Conservation (phyloP, 1,140 invertebrate species). For the Drosophila arawakana region DNA sequence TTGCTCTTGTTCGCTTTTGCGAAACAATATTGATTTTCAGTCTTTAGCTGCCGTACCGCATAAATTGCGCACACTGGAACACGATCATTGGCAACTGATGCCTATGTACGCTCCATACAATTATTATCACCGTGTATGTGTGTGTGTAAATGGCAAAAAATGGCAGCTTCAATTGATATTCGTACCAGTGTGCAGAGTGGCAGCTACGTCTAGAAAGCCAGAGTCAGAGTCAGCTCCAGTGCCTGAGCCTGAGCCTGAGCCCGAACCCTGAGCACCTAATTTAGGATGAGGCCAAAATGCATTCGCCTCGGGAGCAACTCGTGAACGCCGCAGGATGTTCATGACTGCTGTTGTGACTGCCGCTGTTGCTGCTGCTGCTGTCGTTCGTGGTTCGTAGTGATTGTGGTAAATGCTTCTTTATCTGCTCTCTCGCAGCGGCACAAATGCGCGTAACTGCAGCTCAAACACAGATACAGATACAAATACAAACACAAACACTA, state of each 20-base stretch:
- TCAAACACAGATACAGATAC: slow-evolving; percentile 13
- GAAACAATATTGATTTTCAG: slow-evolving; percentile 76
- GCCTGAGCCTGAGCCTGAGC: too few relatives aligned
- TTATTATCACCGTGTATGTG: slow-evolving; percentile 5
- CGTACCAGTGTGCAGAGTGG: slow-evolving; percentile 35
- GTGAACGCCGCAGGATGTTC: slow-evolving; percentile 78
- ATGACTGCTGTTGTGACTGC: slow-evolving; percentile 74
- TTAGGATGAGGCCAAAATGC: slow-evolving; percentile 81
- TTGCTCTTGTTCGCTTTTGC: slow-evolving; percentile 50
- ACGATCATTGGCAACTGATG: slow-evolving; percentile 25
- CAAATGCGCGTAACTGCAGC: slow-evolving; percentile 38
- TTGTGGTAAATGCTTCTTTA: slow-evolving; percentile 62
- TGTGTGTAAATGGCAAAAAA: slow-evolving; percentile 41
- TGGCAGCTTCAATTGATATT: slow-evolving; percentile 61
- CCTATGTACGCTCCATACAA: slow-evolving; percentile 31
- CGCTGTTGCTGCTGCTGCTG: slow-evolving; percentile 66
- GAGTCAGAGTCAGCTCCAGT: slow-evolving; percentile 5
- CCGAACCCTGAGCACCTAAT: slow-evolving; percentile 68
- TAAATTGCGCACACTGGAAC: slow-evolving; percentile 71
- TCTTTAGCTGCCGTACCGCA: slow-evolving; percentile 65
- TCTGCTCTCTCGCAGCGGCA: slow-evolving; percentile 31
- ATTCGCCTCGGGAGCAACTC: slow-evolving; percentile 71
- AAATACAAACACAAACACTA: slow-evolving; percentile 2
- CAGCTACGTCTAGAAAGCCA: slow-evolving; percentile 37
- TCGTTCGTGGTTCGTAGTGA: slow-evolving; percentile 45